Conservation (phyloP, 1,140 invertebrate genomes). For the Adoxophyes honmai region DNA sequence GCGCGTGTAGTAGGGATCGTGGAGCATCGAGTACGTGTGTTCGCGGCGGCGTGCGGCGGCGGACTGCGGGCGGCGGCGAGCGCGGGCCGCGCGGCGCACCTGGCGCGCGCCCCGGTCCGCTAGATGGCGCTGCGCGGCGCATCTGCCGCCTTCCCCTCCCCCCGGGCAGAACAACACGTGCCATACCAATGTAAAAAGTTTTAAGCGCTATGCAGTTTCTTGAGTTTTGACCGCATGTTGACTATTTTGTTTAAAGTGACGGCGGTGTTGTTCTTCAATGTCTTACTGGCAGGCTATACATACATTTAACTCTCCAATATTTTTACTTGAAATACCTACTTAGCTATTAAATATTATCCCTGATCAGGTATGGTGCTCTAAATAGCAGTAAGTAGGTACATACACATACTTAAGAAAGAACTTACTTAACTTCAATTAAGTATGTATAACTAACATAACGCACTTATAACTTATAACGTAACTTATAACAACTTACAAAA, state of each 20-base stretch:
- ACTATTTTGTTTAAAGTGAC: conserved; percentile 2
- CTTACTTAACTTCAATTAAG: no score
- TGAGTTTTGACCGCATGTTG: conserved; percentile 3
- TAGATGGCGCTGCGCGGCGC: conserved; percentile 70
- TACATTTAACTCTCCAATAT: no score
- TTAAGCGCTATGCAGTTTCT: conserved; percentile 40
- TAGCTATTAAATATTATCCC: no score
- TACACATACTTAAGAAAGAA: no score
- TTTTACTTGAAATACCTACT: no score
- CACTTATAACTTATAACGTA: no score
- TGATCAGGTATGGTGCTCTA: no score
- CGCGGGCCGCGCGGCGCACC: conserved; percentile 59
- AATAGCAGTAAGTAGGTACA: no score
- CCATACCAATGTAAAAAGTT: conserved; percentile 58
- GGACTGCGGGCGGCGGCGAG: conserved; percentile 66
- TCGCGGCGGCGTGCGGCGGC: conserved; percentile 64
- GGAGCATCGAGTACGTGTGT: conserved; percentile 51
- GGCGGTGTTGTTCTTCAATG: conserved; percentile 32
- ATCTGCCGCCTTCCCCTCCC: conserved; percentile 51
- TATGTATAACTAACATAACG: no score
- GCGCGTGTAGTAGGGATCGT: conserved; percentile 53
- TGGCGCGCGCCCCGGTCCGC: conserved; percentile 41
- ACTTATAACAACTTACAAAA: no score
- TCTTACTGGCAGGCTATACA: conserved; percentile 37
- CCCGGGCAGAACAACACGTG: conserved; percentile 57